phyloP scores from a whole-genome alignment of 2,113 vertebrate genomes.

The Periophthalmus modestus region DNA sequence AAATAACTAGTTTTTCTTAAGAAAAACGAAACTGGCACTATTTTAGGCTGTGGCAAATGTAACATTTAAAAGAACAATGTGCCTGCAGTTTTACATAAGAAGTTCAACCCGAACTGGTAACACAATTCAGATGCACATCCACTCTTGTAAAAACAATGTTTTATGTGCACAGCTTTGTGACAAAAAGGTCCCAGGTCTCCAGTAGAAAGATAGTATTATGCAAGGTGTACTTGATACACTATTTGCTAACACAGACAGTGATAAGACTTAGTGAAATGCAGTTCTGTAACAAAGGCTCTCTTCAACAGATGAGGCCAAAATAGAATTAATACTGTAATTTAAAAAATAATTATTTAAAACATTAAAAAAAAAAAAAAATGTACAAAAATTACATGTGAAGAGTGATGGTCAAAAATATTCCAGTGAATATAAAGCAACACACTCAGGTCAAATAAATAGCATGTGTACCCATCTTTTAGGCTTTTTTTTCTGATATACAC shows the following conservation, averaged over 20 bases:
- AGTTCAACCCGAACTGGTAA: constrained; percentile 58
- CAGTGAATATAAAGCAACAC: constrained; percentile 66
- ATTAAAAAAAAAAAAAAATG: constrained; percentile 60
- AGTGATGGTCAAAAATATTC: constrained; percentile 41
- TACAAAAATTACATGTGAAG: constrained; percentile 40
- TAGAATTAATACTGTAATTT: constrained; percentile 77
- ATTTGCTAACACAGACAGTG: constrained; percentile 60
- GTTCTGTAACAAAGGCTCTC: constrained; percentile 60
- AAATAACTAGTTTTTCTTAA: constrained; percentile 52
- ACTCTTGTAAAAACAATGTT: constrained; percentile 26
- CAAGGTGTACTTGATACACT: constrained; percentile 31
- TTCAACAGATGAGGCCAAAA: constrained; percentile 56
- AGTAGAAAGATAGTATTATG: constrained; percentile 22
- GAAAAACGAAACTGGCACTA: constrained; percentile 64
- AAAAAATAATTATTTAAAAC: constrained; percentile 59
- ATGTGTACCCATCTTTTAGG: constrained; percentile 68
- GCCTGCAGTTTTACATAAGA: constrained; percentile 54
- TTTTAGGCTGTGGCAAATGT: constrained; percentile 57
- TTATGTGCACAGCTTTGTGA: constrained; percentile 37
- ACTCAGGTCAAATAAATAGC: constrained; percentile 75
- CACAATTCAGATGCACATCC: constrained; percentile 24
- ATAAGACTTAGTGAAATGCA: constrained; percentile 73
- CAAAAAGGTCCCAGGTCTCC: constrained; percentile 58
- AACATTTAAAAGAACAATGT: constrained; percentile 47
- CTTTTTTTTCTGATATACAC: constrained; percentile 44